Evolutionary conservation across 2,797 vertebrate species (phyloP), one percentile per base, ranked within the genome.

Genomic region (Lophura swinhoii): DNA sequence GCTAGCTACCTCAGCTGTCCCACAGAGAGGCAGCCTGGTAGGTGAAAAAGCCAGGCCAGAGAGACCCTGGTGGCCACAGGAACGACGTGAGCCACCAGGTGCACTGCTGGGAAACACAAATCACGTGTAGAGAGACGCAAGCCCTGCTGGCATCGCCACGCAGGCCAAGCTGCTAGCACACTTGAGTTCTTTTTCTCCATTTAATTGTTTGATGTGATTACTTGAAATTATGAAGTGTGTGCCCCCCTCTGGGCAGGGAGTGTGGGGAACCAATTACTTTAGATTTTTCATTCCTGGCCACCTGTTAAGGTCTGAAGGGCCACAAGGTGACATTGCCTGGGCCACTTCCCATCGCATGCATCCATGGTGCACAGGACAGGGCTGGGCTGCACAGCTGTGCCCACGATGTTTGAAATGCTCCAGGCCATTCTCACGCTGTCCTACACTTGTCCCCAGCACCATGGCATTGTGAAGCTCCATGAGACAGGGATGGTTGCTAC

Each of bases 131-230:
- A 35, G 59, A 3, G 48, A 53, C 35, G 46, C 12, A 3, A 12
- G 4, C 0, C 72, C 33, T 0, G 4, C 37, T 9, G 62, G 51
- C 85, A 4, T 14, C 3, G 0, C 69, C 6, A 12, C 3, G 5
- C 1, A 0, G 29, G 31, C 41, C 31, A 12, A 18, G 4, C 73
- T 58, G 14, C 4, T 48, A 12, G 43, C 43, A 67, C 62, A 59
- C 62, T 1, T 94, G 22, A 10, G 10, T 39, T 88, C 55, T 70
- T 12, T 10, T 64, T 18, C 35, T 35, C 8, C 15, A 14, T 39
- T 8, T 55, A 51, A 17, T 63, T 73, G 37, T 72, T 84, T 41
- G 29, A 13, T 73, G 76, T 70, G 53, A 48, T 53, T 35, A 7
- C 39, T 72, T 93, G 80, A 21, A 5, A 24, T 26, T 14, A 3